Conservation (phyloP, 2,113 vertebrate species). For the Trogon melanurus region DNA sequence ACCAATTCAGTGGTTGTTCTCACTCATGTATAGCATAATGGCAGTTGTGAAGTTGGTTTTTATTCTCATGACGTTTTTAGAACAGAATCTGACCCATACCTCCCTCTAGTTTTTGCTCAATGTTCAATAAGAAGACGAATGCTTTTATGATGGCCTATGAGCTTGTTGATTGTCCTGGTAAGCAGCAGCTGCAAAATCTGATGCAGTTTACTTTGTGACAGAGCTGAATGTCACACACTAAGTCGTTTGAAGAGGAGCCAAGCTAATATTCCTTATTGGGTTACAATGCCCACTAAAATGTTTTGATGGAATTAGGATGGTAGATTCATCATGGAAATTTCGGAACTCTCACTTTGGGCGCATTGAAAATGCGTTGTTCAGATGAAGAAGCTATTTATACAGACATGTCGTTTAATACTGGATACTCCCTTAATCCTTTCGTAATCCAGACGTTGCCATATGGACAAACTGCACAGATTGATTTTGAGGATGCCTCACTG, state of each 20-base stretch:
- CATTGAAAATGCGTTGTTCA: neutral
- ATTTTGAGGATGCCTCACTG: neutral
- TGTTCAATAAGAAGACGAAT: neutral
- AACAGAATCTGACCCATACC: neutral
- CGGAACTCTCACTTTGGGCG: neutral
- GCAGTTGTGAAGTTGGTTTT: neutral
- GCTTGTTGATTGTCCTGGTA: neutral
- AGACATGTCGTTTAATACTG: neutral
- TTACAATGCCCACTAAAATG: neutral
- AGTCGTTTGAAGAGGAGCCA: conserved; percentile 1
- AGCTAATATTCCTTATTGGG: neutral
- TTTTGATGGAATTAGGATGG: neutral
- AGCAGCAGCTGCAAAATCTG: conserved; percentile 1
- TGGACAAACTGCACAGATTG: conserved; percentile 27
- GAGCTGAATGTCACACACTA: neutral
- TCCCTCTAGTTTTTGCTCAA: neutral
- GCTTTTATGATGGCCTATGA: neutral
- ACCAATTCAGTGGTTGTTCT: neutral
- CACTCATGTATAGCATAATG: neutral
- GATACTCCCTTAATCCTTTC: conserved; percentile 42
- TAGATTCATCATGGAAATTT: neutral
- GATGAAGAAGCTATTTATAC: neutral
- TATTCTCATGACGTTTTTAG: neutral
- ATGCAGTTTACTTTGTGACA: neutral
- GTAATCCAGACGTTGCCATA: conserved; percentile 49